Base-by-base conservation (phyloP, 2,888 invertebrate species). In the Dynastes hyllus region DNA sequence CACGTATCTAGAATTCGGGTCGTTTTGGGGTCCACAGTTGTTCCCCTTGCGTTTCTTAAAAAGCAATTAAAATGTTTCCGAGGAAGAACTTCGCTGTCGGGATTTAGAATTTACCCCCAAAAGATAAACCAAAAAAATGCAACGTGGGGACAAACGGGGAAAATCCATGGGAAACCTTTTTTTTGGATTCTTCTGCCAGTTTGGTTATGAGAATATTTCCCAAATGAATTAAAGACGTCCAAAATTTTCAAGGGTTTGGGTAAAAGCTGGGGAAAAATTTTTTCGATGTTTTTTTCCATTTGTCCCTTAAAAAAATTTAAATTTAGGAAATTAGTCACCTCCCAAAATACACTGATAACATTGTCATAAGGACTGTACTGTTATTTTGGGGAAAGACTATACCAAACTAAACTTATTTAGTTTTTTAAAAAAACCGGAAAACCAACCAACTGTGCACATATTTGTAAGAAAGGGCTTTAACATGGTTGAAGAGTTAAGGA, bases 1-100 rank as follows among this genome's bases (percentile, higher is more conserved):
- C 0, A 95, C 94, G 86, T 95, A 96, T 83, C 92, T 91, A 0
- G 94, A 94, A 82, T 94, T 91, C 11, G 90, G 90, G 84, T 93
- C 90, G 3, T 89, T 89, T 87, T 96, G 96, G 0, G 95, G 85
- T 94, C 90, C 0, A 95, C 89, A 29, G 92, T 91, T n/a, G 92
- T 91, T 0, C 96, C 96, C 96, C 96, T 96, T 9, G 96, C 94
- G 82, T 78, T 75, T 83, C 83, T 83, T 83, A 50, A 70, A 79
- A 69, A 2, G 22, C 58, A 22, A 5, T 58, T 58, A 22, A 5
- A 58, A 8, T 16, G n/a, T 22, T 22, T 58, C 16, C 16, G 2
- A 8, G 22, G 22, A 16, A 58, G 1, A n/a, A 22, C 9, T 51
- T 53, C 66, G 27, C 16, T n/a, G n/a, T 2, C 22, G 11, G 37